phyloP scores from a whole-genome alignment of 2,888 invertebrate genomes.

The Lymantria monacha region DNA sequence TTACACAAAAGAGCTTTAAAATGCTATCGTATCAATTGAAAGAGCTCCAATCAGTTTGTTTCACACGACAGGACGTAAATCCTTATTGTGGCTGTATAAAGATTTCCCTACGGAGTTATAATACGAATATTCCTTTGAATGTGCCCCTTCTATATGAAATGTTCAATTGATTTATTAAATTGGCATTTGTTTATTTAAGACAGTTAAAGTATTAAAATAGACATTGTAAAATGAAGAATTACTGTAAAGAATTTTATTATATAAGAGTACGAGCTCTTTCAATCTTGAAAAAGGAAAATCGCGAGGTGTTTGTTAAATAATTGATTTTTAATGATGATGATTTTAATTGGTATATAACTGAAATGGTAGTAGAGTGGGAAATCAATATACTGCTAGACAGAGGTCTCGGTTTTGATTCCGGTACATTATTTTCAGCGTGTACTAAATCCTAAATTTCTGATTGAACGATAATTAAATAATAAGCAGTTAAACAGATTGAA shows the following conservation, averaged over 20 bases:
- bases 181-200: neutral
- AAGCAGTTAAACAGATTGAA: too few species aligned
- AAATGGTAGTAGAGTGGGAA: too few species aligned
- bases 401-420: too few species aligned
- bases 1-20: constrained; percentile 6
- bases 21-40: constrained; percentile 9
- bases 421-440: too few species aligned
- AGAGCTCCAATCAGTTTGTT: constrained; percentile 16
- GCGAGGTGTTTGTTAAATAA: too few species aligned
- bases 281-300: too few species aligned
- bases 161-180: constrained; percentile 9
- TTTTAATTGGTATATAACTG: too few species aligned
- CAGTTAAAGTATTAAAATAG: neutral
- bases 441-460: too few species aligned
- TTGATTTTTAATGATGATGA: too few species aligned
- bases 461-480: too few species aligned
- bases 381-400: too few species aligned
- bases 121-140: constrained; percentile 28
- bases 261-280: neutral
- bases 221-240: neutral
- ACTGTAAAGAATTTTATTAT: neutral
- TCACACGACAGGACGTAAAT: constrained; percentile 30
- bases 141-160: constrained; percentile 14
- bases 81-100: constrained; percentile 30
- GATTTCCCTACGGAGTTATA: constrained; percentile 48